A percentile compares a stretch with the other conserved stretches of the same genome.
These are phyloP conservation scores for Euthynnus affinis DNA, from an alignment of 2,797 vertebrate genomes.

Conservation along the genomic window DNA sequence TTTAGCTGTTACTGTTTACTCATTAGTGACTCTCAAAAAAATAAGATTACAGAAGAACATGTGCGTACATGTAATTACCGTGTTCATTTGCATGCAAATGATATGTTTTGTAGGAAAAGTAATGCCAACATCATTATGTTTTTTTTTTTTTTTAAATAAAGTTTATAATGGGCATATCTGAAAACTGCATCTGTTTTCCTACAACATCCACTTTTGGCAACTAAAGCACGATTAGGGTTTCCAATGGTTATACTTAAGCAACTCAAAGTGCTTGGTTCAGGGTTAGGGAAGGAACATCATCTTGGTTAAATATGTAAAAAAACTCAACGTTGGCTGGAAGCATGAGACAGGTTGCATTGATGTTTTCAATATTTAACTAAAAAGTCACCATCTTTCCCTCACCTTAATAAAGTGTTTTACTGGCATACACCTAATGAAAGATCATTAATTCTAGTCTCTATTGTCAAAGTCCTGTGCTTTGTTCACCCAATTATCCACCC, in stretches of 20 bases:
- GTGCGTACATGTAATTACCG: neutral
- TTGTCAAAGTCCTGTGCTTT: too few species aligned
- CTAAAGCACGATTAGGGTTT: neutral
- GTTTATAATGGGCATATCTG: neutral
- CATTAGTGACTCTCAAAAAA: conserved; percentile 4
- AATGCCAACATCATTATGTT: neutral
- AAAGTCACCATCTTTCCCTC: too few species aligned
- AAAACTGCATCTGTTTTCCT: neutral
- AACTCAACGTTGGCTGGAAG: too few species aligned
- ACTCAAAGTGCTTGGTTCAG: neutral
- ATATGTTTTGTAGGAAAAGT: neutral
- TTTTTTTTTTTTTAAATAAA: neutral
- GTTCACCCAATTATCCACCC: too few species aligned
- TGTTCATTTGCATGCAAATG: neutral
- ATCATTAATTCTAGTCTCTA: too few species aligned
- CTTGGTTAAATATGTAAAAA: neutral
- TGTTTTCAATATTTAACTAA: too few species aligned
- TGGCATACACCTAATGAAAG: too few species aligned
- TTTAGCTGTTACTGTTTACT: neutral
- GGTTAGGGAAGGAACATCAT: too few species aligned
- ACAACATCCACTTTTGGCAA: neutral
- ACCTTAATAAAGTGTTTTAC: too few species aligned
- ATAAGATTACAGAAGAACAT: neutral
- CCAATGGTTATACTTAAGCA: neutral
- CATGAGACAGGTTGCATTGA: too few species aligned